Evolutionary conservation across 2,113 vertebrate genomes (phyloP).

Genomic region (Lepus europaeus): DNA sequence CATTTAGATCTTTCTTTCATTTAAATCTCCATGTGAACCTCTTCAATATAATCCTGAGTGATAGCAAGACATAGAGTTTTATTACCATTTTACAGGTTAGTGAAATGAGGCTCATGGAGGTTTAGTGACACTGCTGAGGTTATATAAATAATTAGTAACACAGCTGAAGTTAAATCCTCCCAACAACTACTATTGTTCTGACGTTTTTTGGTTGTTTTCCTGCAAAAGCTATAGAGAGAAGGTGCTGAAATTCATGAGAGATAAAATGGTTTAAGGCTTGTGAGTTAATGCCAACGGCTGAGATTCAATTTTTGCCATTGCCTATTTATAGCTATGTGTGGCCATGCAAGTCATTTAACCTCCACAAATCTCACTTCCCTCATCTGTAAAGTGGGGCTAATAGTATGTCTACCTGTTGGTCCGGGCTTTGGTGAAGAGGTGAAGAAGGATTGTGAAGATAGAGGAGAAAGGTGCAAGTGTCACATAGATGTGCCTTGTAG

Average conservation of each 20-base stretch:
- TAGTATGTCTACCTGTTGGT: background rate
- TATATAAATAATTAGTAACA: background rate
- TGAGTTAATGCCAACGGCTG: background rate
- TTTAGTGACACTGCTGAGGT: background rate
- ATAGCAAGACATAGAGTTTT: background rate
- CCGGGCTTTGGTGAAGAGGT: background rate
- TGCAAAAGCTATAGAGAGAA: background rate
- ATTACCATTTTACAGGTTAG: background rate
- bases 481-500: too few relatives aligned
- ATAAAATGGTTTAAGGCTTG: background rate
- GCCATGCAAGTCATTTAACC: background rate
- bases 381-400: background rate
- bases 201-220: background rate
- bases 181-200: background rate
- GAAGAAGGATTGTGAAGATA: too few relatives aligned
- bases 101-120: background rate
- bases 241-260: background rate
- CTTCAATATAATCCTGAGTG: background rate
- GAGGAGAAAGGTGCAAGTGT: fast-evolving
- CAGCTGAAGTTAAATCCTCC: background rate
- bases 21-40: background rate
- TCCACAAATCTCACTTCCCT: background rate
- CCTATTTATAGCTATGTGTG: background rate
- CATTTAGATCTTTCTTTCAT: background rate
- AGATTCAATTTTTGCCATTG: background rate